Conservation (phyloP, 2,797 vertebrate genomes). For the Cyprinodon diabolis region DNA sequence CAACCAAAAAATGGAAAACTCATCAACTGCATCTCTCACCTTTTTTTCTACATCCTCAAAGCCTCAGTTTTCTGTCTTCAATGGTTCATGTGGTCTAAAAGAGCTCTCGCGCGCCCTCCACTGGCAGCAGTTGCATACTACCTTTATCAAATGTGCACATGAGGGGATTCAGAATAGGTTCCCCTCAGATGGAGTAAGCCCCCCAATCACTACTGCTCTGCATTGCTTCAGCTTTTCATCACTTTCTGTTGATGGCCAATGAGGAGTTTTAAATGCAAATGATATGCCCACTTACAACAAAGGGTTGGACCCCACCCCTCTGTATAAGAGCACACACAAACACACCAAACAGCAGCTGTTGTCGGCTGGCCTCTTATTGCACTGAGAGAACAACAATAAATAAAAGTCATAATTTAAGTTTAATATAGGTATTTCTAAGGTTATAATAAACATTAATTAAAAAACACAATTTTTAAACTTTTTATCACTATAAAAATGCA, state of each 20-base stretch:
- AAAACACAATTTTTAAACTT: not conserved
- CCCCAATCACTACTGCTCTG: not conserved
- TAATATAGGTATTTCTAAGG: not conserved
- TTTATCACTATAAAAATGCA: no score
- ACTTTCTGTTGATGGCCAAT: conserved; percentile 61
- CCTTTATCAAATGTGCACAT: conserved; percentile 26
- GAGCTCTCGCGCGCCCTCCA: conserved; percentile 67
- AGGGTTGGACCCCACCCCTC: conserved; percentile 61
- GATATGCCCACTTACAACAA: conserved; percentile 73
- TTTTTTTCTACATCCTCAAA: no score
- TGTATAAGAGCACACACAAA: conserved; percentile 48
- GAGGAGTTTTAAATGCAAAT: conserved; percentile 81
- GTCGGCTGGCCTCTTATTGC: conserved; percentile 64
- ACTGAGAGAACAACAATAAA: conserved; percentile 26
- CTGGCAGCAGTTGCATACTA: conserved; percentile 51
- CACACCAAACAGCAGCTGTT: conserved; percentile 72
- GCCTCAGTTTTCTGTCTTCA: not conserved
- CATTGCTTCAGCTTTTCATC: conserved; percentile 40
- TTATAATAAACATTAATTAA: not conserved
- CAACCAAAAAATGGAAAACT: not conserved
- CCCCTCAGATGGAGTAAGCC: conserved; percentile 7
- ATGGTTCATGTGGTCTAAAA: conserved; percentile 15
- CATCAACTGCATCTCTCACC: not conserved
- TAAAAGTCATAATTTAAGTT: no score
- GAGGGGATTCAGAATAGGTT: conserved; percentile 27